phyloP scores from a whole-genome alignment of 2,797 vertebrate genomes.

The Coregonus ussuriensis region DNA sequence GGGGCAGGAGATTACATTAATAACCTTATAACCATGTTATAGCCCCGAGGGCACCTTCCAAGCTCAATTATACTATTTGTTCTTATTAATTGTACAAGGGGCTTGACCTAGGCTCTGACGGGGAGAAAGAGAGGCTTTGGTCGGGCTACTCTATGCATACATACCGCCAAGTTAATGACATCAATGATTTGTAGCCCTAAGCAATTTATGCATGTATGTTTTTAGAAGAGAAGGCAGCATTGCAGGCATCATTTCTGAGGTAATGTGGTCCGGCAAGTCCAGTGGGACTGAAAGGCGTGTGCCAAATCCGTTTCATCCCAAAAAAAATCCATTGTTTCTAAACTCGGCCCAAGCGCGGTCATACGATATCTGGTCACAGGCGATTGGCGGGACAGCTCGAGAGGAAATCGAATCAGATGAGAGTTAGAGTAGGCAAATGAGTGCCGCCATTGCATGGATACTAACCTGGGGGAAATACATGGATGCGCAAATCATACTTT shows the following conservation, averaged over 20 bases:
- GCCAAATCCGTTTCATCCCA: slow-evolving; percentile 22
- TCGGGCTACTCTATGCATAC: not conserved
- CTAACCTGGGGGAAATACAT: slow-evolving; percentile 17
- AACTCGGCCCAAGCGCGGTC: slow-evolving; percentile 8
- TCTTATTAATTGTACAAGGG: slow-evolving; percentile 23
- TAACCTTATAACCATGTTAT: not conserved
- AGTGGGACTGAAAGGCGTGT: slow-evolving; percentile 17
- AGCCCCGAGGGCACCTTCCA: slow-evolving; percentile 5
- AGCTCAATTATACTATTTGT: slow-evolving; percentile 29
- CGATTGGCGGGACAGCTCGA: slow-evolving; percentile 16
- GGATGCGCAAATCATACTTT: not conserved
- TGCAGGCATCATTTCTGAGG: not conserved
- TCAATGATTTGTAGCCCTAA: slow-evolving; percentile 14
- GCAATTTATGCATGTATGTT: not conserved
- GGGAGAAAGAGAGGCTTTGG: not conserved
- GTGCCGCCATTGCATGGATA: not conserved
- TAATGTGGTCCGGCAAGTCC: not conserved
- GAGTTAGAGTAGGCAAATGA: slow-evolving; percentile 44
- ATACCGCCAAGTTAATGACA: slow-evolving; percentile 9
- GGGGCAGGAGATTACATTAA: not conserved
- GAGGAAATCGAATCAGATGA: slow-evolving; percentile 41
- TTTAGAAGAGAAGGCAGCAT: not conserved
- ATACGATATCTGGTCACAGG: slow-evolving; percentile 27
- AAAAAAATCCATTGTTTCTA: slow-evolving; percentile 26
- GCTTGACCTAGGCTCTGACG: slow-evolving; percentile 6